phyloP scores from a whole-genome alignment of 2,888 invertebrate genomes.

The Eilema griseolum region DNA sequence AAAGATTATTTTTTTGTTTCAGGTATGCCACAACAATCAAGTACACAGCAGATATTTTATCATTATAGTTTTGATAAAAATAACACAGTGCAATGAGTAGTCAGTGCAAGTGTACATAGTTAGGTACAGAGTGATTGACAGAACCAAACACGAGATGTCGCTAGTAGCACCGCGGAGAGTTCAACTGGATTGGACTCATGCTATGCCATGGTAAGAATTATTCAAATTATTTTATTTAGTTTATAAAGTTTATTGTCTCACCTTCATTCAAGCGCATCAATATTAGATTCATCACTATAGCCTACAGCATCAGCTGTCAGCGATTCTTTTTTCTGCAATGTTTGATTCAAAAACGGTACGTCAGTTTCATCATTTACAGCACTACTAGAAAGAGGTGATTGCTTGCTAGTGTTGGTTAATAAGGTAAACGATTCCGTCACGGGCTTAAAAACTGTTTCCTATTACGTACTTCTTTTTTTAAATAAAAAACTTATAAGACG shows the following conservation, averaged over 20 bases:
- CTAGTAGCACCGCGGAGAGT: conserved; percentile 79
- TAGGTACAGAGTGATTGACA: conserved; percentile 52
- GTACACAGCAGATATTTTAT: conserved; percentile 8
- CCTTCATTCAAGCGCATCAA: neutral
- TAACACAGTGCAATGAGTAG: conserved; percentile 35
- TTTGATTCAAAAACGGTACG: no score
- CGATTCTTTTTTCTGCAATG: no score
- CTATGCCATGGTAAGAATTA: conserved; percentile 75
- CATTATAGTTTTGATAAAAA: conserved; percentile 19
- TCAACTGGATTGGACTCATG: conserved; percentile 78
- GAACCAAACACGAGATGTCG: conserved; percentile 70
- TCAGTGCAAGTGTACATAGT: conserved; percentile 26
- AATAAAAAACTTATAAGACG: neutral
- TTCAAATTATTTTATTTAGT: neutral
- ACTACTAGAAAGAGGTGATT: no score
- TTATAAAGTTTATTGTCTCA: no score
- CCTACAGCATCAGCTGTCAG: no score
- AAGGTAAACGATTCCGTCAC: no score
- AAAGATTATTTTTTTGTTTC: conserved; percentile 32
- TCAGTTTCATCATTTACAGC: no score
- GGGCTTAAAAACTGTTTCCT: no score
- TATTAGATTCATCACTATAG: no score
- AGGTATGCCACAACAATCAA: conserved; percentile 41
- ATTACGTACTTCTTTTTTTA: no score
- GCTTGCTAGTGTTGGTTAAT: no score